Conservation (phyloP, 2,113 vertebrate species). For the Anolis carolinensis region DNA sequence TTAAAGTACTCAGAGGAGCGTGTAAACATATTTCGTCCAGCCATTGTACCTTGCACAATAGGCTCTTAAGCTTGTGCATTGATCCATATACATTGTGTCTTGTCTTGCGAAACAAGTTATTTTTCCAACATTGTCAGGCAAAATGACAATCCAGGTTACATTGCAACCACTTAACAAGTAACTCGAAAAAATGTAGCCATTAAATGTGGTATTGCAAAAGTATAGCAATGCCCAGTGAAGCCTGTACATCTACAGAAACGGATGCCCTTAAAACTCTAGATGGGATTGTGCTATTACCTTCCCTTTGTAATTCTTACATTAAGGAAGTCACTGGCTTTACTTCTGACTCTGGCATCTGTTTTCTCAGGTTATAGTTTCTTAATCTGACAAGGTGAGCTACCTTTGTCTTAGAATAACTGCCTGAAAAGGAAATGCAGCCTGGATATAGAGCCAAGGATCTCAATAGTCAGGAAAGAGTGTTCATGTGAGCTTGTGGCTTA, state of each 20-base stretch:
- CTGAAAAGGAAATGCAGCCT: not conserved
- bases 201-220: not conserved
- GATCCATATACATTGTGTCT: too few relatives aligned
- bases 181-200: too few relatives aligned
- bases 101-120: too few relatives aligned
- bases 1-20: too few relatives aligned
- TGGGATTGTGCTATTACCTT: not conserved
- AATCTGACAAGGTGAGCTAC: not conserved
- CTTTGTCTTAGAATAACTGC: not conserved
- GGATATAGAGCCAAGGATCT: not conserved
- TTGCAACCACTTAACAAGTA: too few relatives aligned
- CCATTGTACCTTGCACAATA: too few relatives aligned
- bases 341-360: not conserved
- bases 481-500: too few relatives aligned
- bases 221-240: not conserved
- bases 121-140: too few relatives aligned
- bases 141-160: too few relatives aligned
- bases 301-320: not conserved
- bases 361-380: not conserved
- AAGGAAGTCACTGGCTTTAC: too few relatives aligned
- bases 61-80: too few relatives aligned
- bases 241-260: not conserved
- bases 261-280: not conserved
- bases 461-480: not conserved
- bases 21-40: too few relatives aligned